phyloP scores from a whole-genome alignment of 2,113 vertebrate genomes.

The Cyprinodon variegatus region DNA sequence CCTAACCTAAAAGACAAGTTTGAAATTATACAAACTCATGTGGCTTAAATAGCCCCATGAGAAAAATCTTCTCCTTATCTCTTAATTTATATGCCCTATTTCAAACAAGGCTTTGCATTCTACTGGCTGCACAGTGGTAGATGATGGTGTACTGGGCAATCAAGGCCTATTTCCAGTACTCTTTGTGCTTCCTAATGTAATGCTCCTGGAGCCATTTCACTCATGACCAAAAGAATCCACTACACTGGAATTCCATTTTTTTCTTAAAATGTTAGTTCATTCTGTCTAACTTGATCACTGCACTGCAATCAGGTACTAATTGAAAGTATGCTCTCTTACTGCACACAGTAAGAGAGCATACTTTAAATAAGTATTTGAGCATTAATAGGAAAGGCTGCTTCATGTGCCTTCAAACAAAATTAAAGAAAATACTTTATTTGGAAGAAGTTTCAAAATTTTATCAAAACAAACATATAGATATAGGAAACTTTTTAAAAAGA shows the following conservation, averaged over 20 bases:
- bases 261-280: not conserved
- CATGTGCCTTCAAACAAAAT: not conserved
- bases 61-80: conserved; percentile 11
- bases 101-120: conserved; percentile 29
- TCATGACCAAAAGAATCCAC: not conserved
- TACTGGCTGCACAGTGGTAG: conserved; percentile 17
- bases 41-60: conserved; percentile 26
- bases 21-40: conserved; percentile 17
- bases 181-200: conserved; percentile 32
- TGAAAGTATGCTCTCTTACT: not conserved
- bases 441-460: too few species aligned
- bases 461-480: not conserved
- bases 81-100: conserved; percentile 33
- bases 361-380: not conserved
- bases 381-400: not conserved
- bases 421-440: not conserved
- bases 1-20: conserved; percentile 6
- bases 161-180: conserved; percentile 32
- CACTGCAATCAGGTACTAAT: not conserved
- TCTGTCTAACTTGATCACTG: not conserved
- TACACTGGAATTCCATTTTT: not conserved
- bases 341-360: conserved; percentile 6
- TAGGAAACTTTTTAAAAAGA: not conserved
- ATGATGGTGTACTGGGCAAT: conserved; percentile 31
- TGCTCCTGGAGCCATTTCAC: conserved; percentile 36